Evolutionary conservation across 2,888 invertebrate species (phyloP).

Genomic region (Erebia palarica): DNA sequence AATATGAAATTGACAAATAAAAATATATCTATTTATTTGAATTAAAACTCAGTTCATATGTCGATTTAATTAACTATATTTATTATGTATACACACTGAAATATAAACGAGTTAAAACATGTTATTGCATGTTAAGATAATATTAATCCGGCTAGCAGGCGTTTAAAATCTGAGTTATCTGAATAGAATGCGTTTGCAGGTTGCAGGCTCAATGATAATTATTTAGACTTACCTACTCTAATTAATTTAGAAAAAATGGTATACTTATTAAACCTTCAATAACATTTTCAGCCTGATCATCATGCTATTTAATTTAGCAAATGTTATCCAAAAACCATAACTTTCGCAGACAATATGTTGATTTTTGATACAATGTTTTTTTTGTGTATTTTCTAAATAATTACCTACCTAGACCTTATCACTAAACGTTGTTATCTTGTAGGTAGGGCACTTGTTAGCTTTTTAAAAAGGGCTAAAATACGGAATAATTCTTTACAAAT

Average conservation of each 20-base stretch:
- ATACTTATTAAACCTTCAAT: no score
- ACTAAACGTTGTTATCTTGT: background rate
- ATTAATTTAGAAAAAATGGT: background rate
- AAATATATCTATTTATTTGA: no score
- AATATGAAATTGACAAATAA: no score
- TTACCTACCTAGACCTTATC: background rate
- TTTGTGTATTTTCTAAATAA: background rate
- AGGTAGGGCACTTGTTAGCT: slow-evolving; percentile 1
- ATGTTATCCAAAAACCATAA: no score
- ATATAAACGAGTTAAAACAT: no score
- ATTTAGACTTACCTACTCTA: background rate
- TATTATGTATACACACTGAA: no score
- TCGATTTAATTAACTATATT: no score
- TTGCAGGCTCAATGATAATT: background rate
- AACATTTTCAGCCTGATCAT: no score
- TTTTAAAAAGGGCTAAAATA: background rate
- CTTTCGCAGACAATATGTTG: no score
- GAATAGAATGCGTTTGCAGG: background rate
- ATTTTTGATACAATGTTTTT: no score
- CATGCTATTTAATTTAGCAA: no score
- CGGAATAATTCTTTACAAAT: slow-evolving; percentile 5
- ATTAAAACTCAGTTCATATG: no score
- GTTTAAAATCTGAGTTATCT: background rate
- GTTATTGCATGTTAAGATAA: background rate
- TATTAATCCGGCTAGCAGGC: background rate